Conservation (phyloP, 2,888 invertebrate genomes). For the Hirtodrosophila cameraria region DNA sequence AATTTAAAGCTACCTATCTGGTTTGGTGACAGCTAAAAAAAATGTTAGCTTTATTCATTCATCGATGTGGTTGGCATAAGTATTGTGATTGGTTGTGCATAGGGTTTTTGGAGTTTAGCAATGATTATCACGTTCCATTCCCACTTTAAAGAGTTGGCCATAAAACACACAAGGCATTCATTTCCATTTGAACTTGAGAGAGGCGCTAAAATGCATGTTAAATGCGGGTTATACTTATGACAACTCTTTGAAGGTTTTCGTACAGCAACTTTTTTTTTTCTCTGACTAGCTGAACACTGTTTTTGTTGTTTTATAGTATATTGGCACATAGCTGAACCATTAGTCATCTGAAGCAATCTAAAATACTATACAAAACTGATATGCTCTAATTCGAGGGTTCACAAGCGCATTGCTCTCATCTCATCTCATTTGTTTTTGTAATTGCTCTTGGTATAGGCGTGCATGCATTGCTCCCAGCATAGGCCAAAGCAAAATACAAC, state of each 20-base stretch:
- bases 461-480: no score
- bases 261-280: slow-evolving; percentile 44
- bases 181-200: slow-evolving; percentile 70
- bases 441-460: no score
- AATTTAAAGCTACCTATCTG: slow-evolving; percentile 40
- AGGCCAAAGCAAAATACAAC: no score
- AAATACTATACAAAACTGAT: no score
- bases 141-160: slow-evolving; percentile 45
- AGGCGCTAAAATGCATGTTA: slow-evolving; percentile 69
- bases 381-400: no score
- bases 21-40: slow-evolving; percentile 50
- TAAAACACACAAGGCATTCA: slow-evolving; percentile 47
- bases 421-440: no score
- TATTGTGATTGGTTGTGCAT: slow-evolving; percentile 21
- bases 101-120: slow-evolving; percentile 48
- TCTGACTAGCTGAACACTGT: slow-evolving; percentile 39
- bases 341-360: no score
- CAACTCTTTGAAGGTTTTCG: slow-evolving; percentile 57
- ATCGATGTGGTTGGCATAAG: slow-evolving; percentile 36
- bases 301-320: slow-evolving; percentile 18
- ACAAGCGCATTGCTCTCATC: no score
- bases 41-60: slow-evolving; percentile 62
- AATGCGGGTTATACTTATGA: slow-evolving; percentile 36
- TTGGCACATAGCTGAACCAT: slow-evolving; percentile 15
- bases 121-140: slow-evolving; percentile 71